phyloP scores from a whole-genome alignment of 2,797 vertebrate species.

The Triplophysa yarkandensis region DNA sequence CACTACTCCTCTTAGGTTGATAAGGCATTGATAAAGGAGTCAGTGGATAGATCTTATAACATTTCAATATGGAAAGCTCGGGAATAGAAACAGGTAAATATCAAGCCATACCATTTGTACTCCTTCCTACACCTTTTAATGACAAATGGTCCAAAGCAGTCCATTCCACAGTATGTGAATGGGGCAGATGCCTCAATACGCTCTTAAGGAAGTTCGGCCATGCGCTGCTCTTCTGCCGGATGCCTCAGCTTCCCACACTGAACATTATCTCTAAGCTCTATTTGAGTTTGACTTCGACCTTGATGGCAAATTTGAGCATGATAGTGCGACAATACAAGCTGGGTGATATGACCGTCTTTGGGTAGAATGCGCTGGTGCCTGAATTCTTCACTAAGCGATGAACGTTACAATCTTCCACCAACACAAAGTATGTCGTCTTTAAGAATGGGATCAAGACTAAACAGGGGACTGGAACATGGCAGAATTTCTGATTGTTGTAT shows the following conservation, averaged over 20 bases:
- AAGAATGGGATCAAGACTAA: too few relatives aligned
- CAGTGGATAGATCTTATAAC: background rate
- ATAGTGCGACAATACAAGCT: too few relatives aligned
- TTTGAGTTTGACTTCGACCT: too few relatives aligned
- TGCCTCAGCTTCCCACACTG: conserved; percentile 31
- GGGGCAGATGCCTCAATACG: background rate
- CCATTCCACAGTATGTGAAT: conserved; percentile 10
- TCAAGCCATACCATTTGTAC: background rate
- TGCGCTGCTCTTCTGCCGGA: conserved; percentile 11
- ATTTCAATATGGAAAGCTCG: background rate
- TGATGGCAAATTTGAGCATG: too few relatives aligned
- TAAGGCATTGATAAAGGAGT: background rate
- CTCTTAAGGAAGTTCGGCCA: conserved; percentile 14
- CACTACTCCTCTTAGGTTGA: background rate
- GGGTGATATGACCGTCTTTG: too few relatives aligned
- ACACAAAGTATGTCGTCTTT: too few relatives aligned
- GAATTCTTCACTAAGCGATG: too few relatives aligned
- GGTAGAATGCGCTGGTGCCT: too few relatives aligned
- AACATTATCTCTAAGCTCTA: too few relatives aligned
- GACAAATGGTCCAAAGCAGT: conserved; percentile 28
- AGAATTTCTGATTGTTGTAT: too few relatives aligned
- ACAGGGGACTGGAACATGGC: too few relatives aligned
- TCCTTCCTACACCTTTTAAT: background rate
- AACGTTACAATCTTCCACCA: too few relatives aligned
- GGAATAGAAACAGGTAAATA: background rate